Evolutionary conservation across 2,888 invertebrate genomes (phyloP), one percentile per base, ranked within the genome.

Genomic region (Heliconius erato): DNA sequence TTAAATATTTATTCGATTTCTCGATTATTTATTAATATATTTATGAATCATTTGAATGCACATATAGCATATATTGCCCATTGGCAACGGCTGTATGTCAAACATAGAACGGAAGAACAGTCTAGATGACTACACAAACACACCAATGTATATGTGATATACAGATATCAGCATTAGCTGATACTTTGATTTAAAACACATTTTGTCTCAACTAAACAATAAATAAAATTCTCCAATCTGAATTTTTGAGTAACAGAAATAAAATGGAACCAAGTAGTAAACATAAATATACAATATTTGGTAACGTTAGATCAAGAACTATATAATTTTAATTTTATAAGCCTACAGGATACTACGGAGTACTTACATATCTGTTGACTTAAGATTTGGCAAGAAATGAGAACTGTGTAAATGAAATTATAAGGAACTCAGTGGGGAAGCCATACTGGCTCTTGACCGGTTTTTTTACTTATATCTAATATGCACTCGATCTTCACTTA

Each of bases 101-200:
- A 76, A 44, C 28, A 69, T 76, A 76, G 54, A 54, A 63, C 80
- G 80, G 76, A 76, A 76, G 44, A 76, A 67, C 74, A 74, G 80
- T 68, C 67, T 59, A 67, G 54, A 63, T 74, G 54, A 80, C 80
- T 80, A 59, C 67, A 74, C 74, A 67, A 72, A 74, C 68, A 80
- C 49, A 67, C 67, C 67, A 28, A 49, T 32, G 32, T 49, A 68
- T 78, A 65, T 67, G 59, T 74, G 28, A 19, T n/a, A 63, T 63
- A 76, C 78, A 67, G 67, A 68, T 78, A 78, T 78, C 67, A 67
- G 65, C 28, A 78, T 67, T 78, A 44, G 32, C 26, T 78, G 68
- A 44, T 78, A 68, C 28, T 49, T 68, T 65, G 44, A 26, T 68
- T 28, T 9, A 44, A 67, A 78, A 67, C 67, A 3, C 11, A 5